A percentile compares a stretch with the other conserved stretches of the same genome.
These are phyloP conservation scores for Nesoenas mayeri DNA, from an alignment of 2,113 vertebrate genomes.

Conservation along the genomic window DNA sequence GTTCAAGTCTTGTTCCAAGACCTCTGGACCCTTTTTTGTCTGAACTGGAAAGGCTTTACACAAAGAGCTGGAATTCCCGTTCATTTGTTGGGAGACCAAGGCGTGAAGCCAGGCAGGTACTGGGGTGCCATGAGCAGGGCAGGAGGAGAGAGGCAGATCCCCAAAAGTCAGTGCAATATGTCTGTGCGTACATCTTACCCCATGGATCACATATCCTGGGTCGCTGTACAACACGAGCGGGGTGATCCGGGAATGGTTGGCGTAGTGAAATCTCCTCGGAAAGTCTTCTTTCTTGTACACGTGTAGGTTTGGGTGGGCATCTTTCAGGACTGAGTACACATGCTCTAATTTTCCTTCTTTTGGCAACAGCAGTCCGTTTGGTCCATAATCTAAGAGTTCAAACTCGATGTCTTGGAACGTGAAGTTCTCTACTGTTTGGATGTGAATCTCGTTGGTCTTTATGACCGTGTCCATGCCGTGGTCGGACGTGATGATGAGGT, in stretches of 20 bases:
- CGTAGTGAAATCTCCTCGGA: constrained; percentile 78
- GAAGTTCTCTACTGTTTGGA: constrained; percentile 75
- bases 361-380: constrained; percentile 82
- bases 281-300: constrained; percentile 86
- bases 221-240: constrained; percentile 84
- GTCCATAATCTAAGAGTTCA: constrained; percentile 87
- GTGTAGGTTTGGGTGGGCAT: constrained; percentile 80
- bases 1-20: not conserved
- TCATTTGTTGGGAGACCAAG: not conserved
- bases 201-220: constrained; percentile 87
- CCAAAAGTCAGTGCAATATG: not conserved
- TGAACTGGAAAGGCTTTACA: not conserved
- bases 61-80: not conserved
- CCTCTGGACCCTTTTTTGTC: not conserved
- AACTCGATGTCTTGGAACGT: constrained; percentile 83
- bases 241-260: constrained; percentile 79
- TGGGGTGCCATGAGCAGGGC: not conserved
- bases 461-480: constrained; percentile 85
- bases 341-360: constrained; percentile 84
- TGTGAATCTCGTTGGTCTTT: constrained; percentile 71
- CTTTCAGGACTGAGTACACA: constrained; percentile 80
- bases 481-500: constrained; percentile 87
- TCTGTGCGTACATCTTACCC: constrained; percentile 70
- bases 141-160: not conserved
- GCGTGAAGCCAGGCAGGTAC: not conserved